Conservation (phyloP, 2,113 vertebrate species). For the Coptodon rendalli region DNA sequence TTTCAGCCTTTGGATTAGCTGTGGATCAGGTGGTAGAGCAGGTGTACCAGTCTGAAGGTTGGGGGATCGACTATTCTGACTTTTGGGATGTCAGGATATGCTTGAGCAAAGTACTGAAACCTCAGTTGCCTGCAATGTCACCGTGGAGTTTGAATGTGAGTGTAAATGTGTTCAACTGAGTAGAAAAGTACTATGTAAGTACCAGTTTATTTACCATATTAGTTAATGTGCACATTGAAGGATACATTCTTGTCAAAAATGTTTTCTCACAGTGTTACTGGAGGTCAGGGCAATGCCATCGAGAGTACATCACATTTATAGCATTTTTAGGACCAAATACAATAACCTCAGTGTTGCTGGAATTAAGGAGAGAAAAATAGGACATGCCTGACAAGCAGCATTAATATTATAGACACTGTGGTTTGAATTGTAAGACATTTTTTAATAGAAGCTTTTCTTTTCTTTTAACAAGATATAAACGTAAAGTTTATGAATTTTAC, state of each 20-base stretch:
- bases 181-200: neutral
- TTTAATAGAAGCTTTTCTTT: neutral
- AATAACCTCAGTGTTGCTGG: neutral
- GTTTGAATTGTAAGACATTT: neutral
- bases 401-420: neutral
- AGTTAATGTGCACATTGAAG: neutral
- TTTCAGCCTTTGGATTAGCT: neutral
- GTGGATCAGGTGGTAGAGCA: neutral
- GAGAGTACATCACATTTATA: neutral
- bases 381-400: neutral
- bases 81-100: neutral
- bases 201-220: neutral
- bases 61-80: neutral
- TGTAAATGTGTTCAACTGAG: neutral
- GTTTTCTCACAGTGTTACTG: neutral
- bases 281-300: neutral
- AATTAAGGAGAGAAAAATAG: neutral
- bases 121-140: neutral
- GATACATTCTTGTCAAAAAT: neutral
- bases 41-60: neutral
- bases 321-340: neutral
- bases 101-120: neutral
- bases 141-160: neutral
- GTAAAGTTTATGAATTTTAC: neutral
- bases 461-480: neutral